A percentile compares a stretch with the other conserved stretches of the same genome.
phyloP scores from a whole-genome alignment of 92 coral and sea anemone species.

The Virgularia gustaviana region DNA sequence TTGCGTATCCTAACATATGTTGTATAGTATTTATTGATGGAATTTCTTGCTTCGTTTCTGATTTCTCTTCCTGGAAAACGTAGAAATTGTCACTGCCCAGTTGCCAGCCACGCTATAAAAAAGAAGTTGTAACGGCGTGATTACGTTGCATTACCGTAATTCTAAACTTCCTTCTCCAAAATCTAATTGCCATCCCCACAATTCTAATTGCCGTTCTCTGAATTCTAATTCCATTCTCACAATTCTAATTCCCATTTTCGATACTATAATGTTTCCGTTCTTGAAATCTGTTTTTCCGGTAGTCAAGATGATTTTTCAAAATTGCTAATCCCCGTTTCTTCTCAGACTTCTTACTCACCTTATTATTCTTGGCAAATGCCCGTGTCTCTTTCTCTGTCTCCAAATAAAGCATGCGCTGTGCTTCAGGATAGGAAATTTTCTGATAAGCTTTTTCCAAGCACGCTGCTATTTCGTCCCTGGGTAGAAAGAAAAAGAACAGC shows the following conservation, averaged over 20 bases:
- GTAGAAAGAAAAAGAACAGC: not conserved
- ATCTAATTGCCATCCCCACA: too few relatives aligned
- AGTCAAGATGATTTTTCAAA: too few relatives aligned
- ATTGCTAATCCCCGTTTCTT: too few relatives aligned
- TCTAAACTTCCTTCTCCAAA: too few relatives aligned
- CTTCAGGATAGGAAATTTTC: slow-evolving; percentile 71
- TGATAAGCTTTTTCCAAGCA: slow-evolving; percentile 89
- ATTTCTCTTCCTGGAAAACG: slow-evolving; percentile 66
- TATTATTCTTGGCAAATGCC: slow-evolving; percentile 88
- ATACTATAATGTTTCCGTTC: not conserved
- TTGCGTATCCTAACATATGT: slow-evolving; percentile 95
- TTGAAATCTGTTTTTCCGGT: not conserved
- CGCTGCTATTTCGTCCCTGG: slow-evolving; percentile 94
- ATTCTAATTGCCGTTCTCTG: too few relatives aligned
- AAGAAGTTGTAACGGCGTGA: not conserved
- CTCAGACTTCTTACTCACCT: too few relatives aligned
- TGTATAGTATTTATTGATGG: slow-evolving; percentile 87
- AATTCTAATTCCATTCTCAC: too few relatives aligned
- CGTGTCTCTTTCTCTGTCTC: slow-evolving; percentile 78
- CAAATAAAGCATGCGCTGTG: slow-evolving; percentile 88
- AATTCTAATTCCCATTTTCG: too few relatives aligned
- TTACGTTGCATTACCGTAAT: too few relatives aligned
- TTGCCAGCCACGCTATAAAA: slow-evolving; percentile 82
- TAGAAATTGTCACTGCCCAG: slow-evolving; percentile 63
- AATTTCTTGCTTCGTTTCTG: slow-evolving; percentile 76